Base-by-base conservation (phyloP, 2,113 vertebrate genomes). In the Triplophysa dalaica region DNA sequence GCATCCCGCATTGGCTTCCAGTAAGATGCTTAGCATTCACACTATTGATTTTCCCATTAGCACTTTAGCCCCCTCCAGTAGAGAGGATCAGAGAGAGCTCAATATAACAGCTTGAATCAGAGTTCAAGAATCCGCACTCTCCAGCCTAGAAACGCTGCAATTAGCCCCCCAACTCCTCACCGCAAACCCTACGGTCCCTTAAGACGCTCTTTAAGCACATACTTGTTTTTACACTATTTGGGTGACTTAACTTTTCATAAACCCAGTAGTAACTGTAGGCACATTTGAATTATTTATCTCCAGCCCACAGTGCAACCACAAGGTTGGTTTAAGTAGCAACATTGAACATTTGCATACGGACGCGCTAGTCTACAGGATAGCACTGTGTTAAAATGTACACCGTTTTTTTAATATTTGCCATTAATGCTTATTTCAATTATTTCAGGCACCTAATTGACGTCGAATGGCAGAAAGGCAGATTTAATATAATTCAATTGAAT, bases 1-100 rank as follows among this genome's bases (percentile, higher is more conserved):
- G 92, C 92, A 93, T 93, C 91, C 94, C 93, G 91, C 91, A 89
- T 88, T 92, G 90, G 94, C 92, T 95, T 95, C 94, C 94, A 95
- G 94, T 95, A 95, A 95, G 92, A 95, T 94, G 94, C 93, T 94
- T 93, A 94, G 94, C 94, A 94, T 95, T 95, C 94, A 94, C 92
- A 86, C 91, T 92, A 95, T 95, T 94, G 95, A 95, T 95, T 95
- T 95, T 95, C 88, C 94, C 94, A 94, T 95, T 89, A 93, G 93
- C 89, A 92, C 93, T 93, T 94, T 95, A 95, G 94, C 94, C 94
- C 93, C 90, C 92, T 86, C 85, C 77, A 78, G 84, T 82, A 81
- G 79, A 50, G 68, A 66, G 80, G 81, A 83, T 81, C 79, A 85
- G 74, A 83, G 77, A 56, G 79, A 81, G 81, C 81, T 83, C 78